phyloP scores from a whole-genome alignment of 2,888 invertebrate species.

The Rotaria macrura region DNA sequence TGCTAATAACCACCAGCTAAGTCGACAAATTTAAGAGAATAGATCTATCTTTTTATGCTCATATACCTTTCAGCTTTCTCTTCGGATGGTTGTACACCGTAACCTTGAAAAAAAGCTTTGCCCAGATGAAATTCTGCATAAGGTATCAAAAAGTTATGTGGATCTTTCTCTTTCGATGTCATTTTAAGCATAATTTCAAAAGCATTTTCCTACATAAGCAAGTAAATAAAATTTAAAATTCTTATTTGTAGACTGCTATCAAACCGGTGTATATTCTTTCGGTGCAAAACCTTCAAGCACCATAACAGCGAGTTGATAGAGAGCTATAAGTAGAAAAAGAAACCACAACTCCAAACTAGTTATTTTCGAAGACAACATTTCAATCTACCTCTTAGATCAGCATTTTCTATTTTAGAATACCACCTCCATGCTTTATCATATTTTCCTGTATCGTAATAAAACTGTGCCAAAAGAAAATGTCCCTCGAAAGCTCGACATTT shows the following conservation, averaged over 20 bases:
- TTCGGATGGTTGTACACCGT: slow-evolving; percentile 46
- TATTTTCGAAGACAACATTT: no score
- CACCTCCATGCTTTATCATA: slow-evolving; percentile 6
- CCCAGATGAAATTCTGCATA: slow-evolving; percentile 5
- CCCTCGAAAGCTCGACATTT: slow-evolving; percentile 14
- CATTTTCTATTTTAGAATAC: neutral
- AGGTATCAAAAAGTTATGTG: neutral
- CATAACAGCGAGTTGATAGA: neutral
- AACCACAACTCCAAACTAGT: neutral
- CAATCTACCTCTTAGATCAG: neutral
- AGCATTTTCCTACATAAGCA: neutral
- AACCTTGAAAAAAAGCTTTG: slow-evolving; percentile 47
- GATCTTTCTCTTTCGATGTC: neutral
- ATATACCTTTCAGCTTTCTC: slow-evolving; percentile 45
- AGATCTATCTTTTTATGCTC: no score
- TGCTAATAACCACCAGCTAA: slow-evolving; percentile 38
- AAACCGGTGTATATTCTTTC: neutral
- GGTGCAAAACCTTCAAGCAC: neutral
- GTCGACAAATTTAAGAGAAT: neutral
- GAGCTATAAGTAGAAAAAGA: neutral
- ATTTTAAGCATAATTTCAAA: neutral
- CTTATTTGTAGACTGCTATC: neutral
- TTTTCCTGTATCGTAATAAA: slow-evolving; percentile 14
- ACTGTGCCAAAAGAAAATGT: neutral
- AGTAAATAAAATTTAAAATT: neutral